phyloP scores from a whole-genome alignment of 2,797 vertebrate species.

The Babyrousa celebensis region DNA sequence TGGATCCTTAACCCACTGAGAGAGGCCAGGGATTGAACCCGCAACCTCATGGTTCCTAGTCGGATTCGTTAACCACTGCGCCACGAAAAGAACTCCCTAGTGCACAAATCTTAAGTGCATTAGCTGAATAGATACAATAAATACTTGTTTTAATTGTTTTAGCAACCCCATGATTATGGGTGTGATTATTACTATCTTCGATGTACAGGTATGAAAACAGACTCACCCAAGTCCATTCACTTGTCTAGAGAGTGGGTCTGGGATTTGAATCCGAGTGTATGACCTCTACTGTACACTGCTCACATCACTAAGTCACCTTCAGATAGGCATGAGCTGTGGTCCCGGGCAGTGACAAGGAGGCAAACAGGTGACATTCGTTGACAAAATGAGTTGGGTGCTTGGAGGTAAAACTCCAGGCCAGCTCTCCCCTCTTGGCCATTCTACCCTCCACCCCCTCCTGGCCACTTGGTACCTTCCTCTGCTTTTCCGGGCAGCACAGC shows the following conservation, averaged over 20 bases:
- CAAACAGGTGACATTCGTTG: neutral
- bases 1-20: too few relatives aligned
- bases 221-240: neutral
- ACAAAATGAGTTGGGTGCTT: neutral
- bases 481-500: slow-evolving; percentile 24
- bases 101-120: neutral
- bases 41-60: too few relatives aligned
- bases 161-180: accelerated
- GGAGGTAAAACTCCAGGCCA: neutral
- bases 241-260: neutral
- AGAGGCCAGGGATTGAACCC: too few relatives aligned
- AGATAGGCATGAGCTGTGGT: neutral
- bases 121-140: neutral
- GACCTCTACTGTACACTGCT: neutral
- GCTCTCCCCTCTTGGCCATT: neutral
- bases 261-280: neutral
- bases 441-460: neutral
- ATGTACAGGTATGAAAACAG: neutral
- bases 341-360: neutral
- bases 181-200: neutral
- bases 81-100: too few relatives aligned
- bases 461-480: slow-evolving; percentile 49
- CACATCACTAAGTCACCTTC: neutral
- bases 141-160: neutral
- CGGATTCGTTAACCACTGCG: too few relatives aligned